Conservation (phyloP, 2,888 invertebrate genomes). For the Aphodius granarius region DNA sequence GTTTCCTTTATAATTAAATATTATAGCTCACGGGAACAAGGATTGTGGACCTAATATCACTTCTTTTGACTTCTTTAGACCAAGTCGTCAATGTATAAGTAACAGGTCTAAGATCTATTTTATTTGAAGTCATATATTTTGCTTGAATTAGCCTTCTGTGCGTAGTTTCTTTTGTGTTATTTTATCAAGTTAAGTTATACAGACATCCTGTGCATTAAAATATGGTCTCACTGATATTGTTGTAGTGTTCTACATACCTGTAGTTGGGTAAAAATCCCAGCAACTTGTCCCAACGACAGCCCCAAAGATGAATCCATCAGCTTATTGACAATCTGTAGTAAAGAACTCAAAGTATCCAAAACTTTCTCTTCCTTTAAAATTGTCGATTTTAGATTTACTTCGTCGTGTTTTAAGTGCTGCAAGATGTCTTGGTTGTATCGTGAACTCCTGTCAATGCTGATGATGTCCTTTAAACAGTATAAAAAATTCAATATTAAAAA, state of each 20-base stretch:
- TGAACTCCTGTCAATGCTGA: constrained; percentile 78
- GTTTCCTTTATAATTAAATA: too few relatives aligned
- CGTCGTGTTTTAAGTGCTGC: constrained; percentile 78
- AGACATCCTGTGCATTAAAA: too few relatives aligned
- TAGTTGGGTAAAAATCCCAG: constrained; percentile 60
- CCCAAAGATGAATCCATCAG: constrained; percentile 58
- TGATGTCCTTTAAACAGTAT: constrained; percentile 68
- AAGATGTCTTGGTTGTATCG: constrained; percentile 78
- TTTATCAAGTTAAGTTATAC: too few relatives aligned
- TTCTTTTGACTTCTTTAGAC: too few relatives aligned
- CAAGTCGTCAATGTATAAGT: too few relatives aligned
- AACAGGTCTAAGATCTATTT: too few relatives aligned
- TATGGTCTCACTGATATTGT: too few relatives aligned
- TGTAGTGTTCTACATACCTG: constrained; percentile 49
- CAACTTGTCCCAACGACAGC: constrained; percentile 62
- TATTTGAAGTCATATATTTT: too few relatives aligned
- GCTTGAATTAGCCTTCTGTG: too few relatives aligned
- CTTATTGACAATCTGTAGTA: constrained; percentile 68
- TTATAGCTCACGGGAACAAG: too few relatives aligned
- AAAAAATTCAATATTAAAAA: background rate
- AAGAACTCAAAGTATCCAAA: constrained; percentile 70
- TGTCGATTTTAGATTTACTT: constrained; percentile 67
- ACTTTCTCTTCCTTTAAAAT: constrained; percentile 73
- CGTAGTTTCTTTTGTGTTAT: too few relatives aligned
- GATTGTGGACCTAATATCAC: too few relatives aligned